A percentile compares a stretch with the other conserved stretches of the same genome.
These are phyloP conservation scores for Anthoptus insignis DNA, from an alignment of 2,888 invertebrate species.

Conservation along the genomic window DNA sequence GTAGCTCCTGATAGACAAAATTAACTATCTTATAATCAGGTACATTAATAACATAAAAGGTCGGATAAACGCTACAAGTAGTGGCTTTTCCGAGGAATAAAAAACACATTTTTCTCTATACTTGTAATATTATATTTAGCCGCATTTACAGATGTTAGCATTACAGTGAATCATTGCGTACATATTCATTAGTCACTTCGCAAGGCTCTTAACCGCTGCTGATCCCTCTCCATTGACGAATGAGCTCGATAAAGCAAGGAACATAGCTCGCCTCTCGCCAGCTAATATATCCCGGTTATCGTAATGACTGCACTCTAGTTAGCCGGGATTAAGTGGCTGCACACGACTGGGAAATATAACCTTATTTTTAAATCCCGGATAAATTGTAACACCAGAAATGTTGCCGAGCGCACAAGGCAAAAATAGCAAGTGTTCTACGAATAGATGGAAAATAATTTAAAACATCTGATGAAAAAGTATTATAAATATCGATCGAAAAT, in stretches of 20 bases:
- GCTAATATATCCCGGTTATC: conserved; percentile 51
- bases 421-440: too few relatives aligned
- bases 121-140: too few relatives aligned
- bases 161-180: conserved; percentile 1
- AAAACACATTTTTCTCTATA: too few relatives aligned
- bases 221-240: conserved; percentile 13
- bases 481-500: too few relatives aligned
- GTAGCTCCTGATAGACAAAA: too few relatives aligned
- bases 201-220: conserved; percentile 13
- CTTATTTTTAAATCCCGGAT: conserved; percentile 32
- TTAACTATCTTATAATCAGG: too few relatives aligned
- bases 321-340: conserved; percentile 50
- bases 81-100: too few relatives aligned
- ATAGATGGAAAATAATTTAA: too few relatives aligned
- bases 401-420: too few relatives aligned
- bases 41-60: too few relatives aligned
- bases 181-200: conserved; percentile 3
- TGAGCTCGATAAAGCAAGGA: conserved; percentile 14
- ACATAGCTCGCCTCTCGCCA: conserved; percentile 17
- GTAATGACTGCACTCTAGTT: conserved; percentile 51
- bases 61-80: too few relatives aligned
- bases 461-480: too few relatives aligned
- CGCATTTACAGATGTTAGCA: neutral
- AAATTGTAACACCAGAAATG: conserved; percentile 14
- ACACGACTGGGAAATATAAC: conserved; percentile 37